Evolutionary conservation across 2,797 vertebrate species (phyloP), one percentile per base, ranked within the genome.

Genomic region (Acomys russatus): DNA sequence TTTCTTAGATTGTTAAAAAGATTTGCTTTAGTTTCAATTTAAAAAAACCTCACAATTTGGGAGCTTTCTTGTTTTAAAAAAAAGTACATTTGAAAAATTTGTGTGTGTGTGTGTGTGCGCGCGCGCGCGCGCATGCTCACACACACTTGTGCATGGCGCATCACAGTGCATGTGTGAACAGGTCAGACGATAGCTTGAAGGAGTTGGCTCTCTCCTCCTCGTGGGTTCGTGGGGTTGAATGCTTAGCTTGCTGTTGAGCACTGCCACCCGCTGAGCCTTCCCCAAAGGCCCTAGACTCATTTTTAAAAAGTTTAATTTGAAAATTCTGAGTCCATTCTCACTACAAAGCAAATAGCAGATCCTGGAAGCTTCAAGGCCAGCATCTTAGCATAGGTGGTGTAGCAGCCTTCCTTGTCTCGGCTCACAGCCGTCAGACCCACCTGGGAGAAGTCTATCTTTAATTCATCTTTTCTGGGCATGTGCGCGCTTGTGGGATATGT

Each of bases 281-380:
- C 25, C 51, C 25, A 35, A 86, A 70, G 38, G 64, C 44, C 44
- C n/a, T 12, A 76, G 23, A 6, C 74, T 89, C 3, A 18, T 70
- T 92, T 90, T 68, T 33, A 38, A 66, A 59, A 73, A 38, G 23
- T 79, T 88, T 80, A 87, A 85, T 79, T 82, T 12, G 28, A 95
- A 87, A 92, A 83, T 80, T 87, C 63, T 20, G 11, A 59, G 56
- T 61, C 3, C 10, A 23, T 90, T 83, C 9, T 90, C 11, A 20
- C 11, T 77, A 4, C 68, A 66, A 73, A 91, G 38, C 56, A 82
- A 78, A 30, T 59, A 82, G 44, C 38, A 25, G 35, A 8, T 28
- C n/a, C 35, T n/a, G n/a, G 44, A 51, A 51, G 76, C n/a, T 22
- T 11, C 80, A 44, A 63, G 80, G 35, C 3, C 49, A 61, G 35